Evolutionary conservation across 2,888 invertebrate genomes (phyloP).

Genomic region (Euproctis similis): DNA sequence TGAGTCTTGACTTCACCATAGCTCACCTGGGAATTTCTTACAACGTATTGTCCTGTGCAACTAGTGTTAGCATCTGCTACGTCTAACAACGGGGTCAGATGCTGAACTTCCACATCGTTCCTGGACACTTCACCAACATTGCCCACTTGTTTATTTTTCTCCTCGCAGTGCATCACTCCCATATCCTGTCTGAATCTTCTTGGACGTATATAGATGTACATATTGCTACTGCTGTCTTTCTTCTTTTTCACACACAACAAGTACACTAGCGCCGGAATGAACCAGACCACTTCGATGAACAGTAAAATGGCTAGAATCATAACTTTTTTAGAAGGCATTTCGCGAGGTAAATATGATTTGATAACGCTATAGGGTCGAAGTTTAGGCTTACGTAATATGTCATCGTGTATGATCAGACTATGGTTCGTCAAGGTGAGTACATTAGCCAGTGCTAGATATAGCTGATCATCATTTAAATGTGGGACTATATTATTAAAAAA

Average conservation of each 20-base stretch:
- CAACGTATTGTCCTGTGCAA: background rate
- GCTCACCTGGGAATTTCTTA: background rate
- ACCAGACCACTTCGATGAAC: constrained; percentile 51
- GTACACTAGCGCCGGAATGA: constrained; percentile 37
- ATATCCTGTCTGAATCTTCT: constrained; percentile 1
- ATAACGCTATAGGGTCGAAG: too few relatives aligned
- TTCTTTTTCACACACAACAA: constrained; percentile 22
- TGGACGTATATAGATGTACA: constrained; percentile 14
- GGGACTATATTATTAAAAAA: constrained; percentile 62
- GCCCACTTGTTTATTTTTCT: too few relatives aligned
- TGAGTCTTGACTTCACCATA: constrained; percentile 4
- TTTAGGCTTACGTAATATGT: too few relatives aligned
- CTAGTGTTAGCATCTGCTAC: constrained; percentile 1
- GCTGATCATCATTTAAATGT: constrained; percentile 75
- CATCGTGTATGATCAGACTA: constrained; percentile 8
- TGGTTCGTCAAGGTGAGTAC: constrained; percentile 54
- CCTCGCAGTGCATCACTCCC: background rate
- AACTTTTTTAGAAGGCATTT: constrained; percentile 37
- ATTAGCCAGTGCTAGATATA: constrained; percentile 75
- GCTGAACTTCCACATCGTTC: constrained; percentile 1
- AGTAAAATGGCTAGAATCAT: constrained; percentile 39
- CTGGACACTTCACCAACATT: too few relatives aligned
- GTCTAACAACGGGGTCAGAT: background rate
- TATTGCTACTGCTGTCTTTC: constrained; percentile 15
- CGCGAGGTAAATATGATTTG: too few relatives aligned